Base-by-base conservation (phyloP, 2,888 invertebrate species). In the Cordilura impudica region DNA sequence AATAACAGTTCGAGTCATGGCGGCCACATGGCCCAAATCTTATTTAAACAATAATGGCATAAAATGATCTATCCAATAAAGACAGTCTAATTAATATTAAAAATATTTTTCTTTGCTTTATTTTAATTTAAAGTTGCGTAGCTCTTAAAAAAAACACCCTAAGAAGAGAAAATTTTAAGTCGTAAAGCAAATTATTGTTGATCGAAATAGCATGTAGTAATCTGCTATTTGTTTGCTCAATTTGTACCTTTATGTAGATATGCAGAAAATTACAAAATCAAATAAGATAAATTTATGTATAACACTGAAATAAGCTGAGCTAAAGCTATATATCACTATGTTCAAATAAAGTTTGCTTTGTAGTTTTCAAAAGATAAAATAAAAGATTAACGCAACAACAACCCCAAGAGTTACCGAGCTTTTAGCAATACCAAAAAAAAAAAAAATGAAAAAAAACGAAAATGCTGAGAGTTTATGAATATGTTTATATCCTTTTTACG, bases 401-500 rank as follows among this genome's bases (percentile, higher is more conserved):
- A 35, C 1, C 19, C 45, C 3, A 54, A 65, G 18, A 65, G 47
- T 35, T 67, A 45, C 23, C 31, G 43, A 10, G 31, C 45, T 58
- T 66, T 45, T 53, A 63, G 54, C 21, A n/a, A 26, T 31, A n/a
- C 5, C 16, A 4, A 6, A 39, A 58, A 12, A 3, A 12, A 10
- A 2, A 29, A 31, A 47, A 6, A 45, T 23, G 21, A 49, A 53
- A 65, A 54, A 18, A 21, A 43, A 53, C 6, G 21, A 39, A 5
- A 49, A 31, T 19, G 5, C 45, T 45, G 47, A 47, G 60, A 77
- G 49, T 61, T 47, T 6, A 49, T 18, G 21, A 35, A 61, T n/a
- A 60, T 58, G 51, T 69, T 51, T 26, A 35, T 56, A 70, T 56
- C 47, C 70, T 60, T 77, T n/a, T n/a, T 16, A 71, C 65, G 53